Percentiles rank a stretch among this genome's conserved stretches.
Conservation (phyloP, 2,888 invertebrate genomes). For the Celastrina argiolus region DNA sequence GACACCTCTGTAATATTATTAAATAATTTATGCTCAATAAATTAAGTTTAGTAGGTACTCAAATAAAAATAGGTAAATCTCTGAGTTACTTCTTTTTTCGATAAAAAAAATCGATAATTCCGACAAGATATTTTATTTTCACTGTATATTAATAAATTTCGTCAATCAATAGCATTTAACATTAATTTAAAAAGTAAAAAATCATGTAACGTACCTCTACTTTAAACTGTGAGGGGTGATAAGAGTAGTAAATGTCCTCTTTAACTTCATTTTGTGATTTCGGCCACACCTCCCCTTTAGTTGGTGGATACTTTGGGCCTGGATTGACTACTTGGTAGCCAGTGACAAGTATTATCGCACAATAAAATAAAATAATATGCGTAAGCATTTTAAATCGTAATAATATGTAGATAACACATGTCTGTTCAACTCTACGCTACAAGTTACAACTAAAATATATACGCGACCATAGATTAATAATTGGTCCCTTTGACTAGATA, state of each 20-base stretch:
- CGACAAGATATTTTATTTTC: no score
- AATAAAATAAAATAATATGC: conserved; percentile 9
- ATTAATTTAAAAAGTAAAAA: neutral
- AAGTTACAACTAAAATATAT: no score
- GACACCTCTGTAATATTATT: no score
- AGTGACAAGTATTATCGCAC: neutral
- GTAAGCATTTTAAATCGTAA: neutral
- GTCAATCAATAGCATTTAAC: neutral
- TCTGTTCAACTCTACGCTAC: neutral
- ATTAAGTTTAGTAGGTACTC: no score
- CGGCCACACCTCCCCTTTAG: conserved; percentile 84
- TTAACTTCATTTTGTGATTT: conserved; percentile 74
- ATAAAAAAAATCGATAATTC: no score
- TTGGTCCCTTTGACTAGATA: no score
- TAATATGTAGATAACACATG: neutral
- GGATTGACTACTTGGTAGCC: conserved; percentile 44
- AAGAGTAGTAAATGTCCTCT: conserved; percentile 54
- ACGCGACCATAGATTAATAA: no score
- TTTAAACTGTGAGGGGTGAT: conserved; percentile 66
- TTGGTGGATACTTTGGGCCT: conserved; percentile 75
- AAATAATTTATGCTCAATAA: no score
- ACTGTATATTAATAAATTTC: neutral
- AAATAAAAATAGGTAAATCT: no score
- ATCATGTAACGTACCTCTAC: conserved; percentile 54
- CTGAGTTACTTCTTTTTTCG: no score